Base-by-base conservation (phyloP, 2,888 invertebrate genomes). In the Agrilus mali region DNA sequence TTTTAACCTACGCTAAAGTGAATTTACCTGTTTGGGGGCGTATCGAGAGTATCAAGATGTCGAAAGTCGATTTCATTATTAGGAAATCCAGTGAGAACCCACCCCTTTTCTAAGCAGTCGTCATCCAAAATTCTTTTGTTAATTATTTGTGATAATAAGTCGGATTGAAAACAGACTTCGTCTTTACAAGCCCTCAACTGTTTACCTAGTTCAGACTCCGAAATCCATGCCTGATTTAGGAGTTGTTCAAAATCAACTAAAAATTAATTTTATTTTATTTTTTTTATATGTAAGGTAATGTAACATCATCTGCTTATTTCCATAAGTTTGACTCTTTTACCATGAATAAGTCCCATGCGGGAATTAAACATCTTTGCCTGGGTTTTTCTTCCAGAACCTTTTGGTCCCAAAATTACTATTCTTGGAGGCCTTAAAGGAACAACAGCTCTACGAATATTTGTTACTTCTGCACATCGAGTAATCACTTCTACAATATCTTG, bases 61-160 rank as follows among this genome's bases (percentile, higher is more conserved):
- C 76, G 74, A 43, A 82, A 77, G 51, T 81, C 81, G 1, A 60
- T 60, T 0, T 71, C 70, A 1, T 67, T 68, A 6, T 63, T 67
- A 0, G 80, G 80, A 54, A 72, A 81, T 2, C 74, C 75, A 4
- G 72, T 74, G 47, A 82, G 54, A 13, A 81, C 72, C 78, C 79
- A 82, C 1, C 81, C 81, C 34, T 68, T 63, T 38, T 69, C 68
- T 12, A 77, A 54, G 54, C 78, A 78, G 49, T 80, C 78, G 58
- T 72, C 56, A 47, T 65, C 57, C 20, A 69, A 55, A 36, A 74
- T 54, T 45, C 67, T 56, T 53, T 65, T 62, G 58, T 72, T 62
- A n/a, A 65, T 47, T n/a, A 66, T 56, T 51, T 64, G 53, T 6
- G 56, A 53, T 16, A 66, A 51, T 14, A 66, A 51, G 39, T 65